Base-by-base conservation (phyloP, 2,888 invertebrate species). In the Cephalotes varians region DNA sequence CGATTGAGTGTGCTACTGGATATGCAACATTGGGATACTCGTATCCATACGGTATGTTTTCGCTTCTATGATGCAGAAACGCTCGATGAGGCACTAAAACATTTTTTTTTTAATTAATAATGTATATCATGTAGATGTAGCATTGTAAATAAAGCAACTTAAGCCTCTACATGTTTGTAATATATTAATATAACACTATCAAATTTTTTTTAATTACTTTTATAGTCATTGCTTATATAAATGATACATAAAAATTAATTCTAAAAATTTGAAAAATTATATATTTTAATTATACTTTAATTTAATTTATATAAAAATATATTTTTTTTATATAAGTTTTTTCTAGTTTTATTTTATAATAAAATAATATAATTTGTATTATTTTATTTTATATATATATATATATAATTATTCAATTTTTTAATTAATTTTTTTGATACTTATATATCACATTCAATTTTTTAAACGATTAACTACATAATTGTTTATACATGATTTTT, bases 1-100 rank as follows among this genome's bases (percentile, higher is more conserved):
- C 92, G 4, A 89, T 58, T 25, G 80, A 81, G 10, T 90, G 76
- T 7, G 87, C 85, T 15, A 91, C 64, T 12, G 91, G 89, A 74
- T 92, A 91, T 2, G 71, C 83, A 49, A 85, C 83, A 34, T 74
- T 64, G 1, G 88, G 87, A 72, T 89, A 82, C 7, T 90, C 90
- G 62, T 87, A 91, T 1, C 80, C 87, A 51, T 91, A 91, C 0
- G 88, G 87, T 34, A 83, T 3, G 44, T 51, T 62, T n/a, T 88
- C 89, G 74, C 86, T 88, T 18, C 89, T 83, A 18, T 77, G 89
- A 74, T 74, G 83, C 37, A 85, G 18, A 28, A 84, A 83, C 12
- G 81, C 54, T 37, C 82, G 82, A 21, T 73, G 73, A 1, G 87
- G 81, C n/a, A 60, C 85, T 87, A 56, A 67, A 85, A 87, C 15